These are phyloP conservation scores for Furcifer pardalis DNA, from an alignment of 2,797 vertebrate species.

Conservation along the genomic window DNA sequence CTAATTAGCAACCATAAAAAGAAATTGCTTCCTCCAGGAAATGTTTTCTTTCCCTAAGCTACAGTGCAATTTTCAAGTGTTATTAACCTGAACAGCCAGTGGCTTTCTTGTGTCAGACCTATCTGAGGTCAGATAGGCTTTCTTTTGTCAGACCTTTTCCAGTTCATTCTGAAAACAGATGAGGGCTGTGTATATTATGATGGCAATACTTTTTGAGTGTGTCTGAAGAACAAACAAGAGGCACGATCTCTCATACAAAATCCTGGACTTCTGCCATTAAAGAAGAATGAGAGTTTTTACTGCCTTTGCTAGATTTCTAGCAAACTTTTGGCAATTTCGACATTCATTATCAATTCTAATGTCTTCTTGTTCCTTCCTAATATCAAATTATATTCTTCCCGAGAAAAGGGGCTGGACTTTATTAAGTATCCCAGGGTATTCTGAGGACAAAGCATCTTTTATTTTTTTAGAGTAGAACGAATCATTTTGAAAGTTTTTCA, in stretches of 20 bases:
- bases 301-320: slow-evolving; percentile 11
- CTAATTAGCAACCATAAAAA: slow-evolving; percentile 67
- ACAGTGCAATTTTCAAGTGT: slow-evolving; percentile 40
- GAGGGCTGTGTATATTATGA: slow-evolving; percentile 28
- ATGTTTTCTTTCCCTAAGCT: slow-evolving; percentile 16
- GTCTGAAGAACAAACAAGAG: not conserved
- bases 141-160: slow-evolving; percentile 53
- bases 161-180: slow-evolving; percentile 23
- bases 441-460: not conserved
- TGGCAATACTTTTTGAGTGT: slow-evolving; percentile 28
- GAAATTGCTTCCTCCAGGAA: slow-evolving; percentile 72
- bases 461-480: not conserved
- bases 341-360: too few species aligned
- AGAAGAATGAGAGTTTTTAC: slow-evolving; percentile 1
- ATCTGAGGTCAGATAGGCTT: too few species aligned
- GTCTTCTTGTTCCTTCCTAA: too few species aligned
- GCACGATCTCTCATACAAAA: slow-evolving; percentile 25
- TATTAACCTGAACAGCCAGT: slow-evolving; percentile 64
- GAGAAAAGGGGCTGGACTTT: not conserved
- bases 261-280: not conserved
- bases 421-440: not conserved
- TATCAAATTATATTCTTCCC: not conserved
- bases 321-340: not conserved
- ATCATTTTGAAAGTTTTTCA: not conserved
- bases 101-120: slow-evolving; percentile 55